A percentile compares a stretch with the other conserved stretches of the same genome.
These are phyloP conservation scores for Leucoma salicis DNA, from an alignment of 2,888 invertebrate genomes.

Conservation along the genomic window DNA sequence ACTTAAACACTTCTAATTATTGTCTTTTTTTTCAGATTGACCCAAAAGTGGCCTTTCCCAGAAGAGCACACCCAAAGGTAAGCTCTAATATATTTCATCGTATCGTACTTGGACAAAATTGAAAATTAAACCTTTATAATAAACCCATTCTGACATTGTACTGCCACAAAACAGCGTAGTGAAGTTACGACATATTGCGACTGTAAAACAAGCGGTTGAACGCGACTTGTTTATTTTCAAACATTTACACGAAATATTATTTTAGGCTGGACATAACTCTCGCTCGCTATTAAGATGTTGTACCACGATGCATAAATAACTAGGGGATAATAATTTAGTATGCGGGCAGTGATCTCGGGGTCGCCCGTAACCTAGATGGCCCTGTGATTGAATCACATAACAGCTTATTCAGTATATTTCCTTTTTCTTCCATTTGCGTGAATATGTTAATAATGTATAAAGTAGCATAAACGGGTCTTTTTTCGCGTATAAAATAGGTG, in stretches of 20 bases:
- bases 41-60: constrained; percentile 99
- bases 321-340: constrained; percentile 77
- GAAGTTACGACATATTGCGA: constrained; percentile 63
- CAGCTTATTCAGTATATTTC: constrained; percentile 62
- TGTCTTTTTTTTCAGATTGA: constrained; percentile 92
- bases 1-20: constrained; percentile 19
- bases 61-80: constrained; percentile 99
- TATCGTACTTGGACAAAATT: constrained; percentile 51
- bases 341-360: constrained; percentile 68
- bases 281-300: constrained; percentile 76
- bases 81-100: constrained; percentile 66
- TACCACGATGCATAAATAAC: constrained; percentile 79
- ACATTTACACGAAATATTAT: constrained; percentile 80
- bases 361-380: constrained; percentile 59
- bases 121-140: constrained; percentile 62
- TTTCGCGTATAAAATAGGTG: too few relatives aligned
- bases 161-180: constrained; percentile 51
- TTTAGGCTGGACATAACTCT: constrained; percentile 79
- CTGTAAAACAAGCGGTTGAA: constrained; percentile 57
- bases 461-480: too few relatives aligned
- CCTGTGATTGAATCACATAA: constrained; percentile 71
- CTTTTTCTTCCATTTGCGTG: constrained; percentile 35
- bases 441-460: too few relatives aligned
- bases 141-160: constrained; percentile 62
- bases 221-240: constrained; percentile 74